Conservation (phyloP, 2,113 vertebrate species). For the Mixornis gularis region DNA sequence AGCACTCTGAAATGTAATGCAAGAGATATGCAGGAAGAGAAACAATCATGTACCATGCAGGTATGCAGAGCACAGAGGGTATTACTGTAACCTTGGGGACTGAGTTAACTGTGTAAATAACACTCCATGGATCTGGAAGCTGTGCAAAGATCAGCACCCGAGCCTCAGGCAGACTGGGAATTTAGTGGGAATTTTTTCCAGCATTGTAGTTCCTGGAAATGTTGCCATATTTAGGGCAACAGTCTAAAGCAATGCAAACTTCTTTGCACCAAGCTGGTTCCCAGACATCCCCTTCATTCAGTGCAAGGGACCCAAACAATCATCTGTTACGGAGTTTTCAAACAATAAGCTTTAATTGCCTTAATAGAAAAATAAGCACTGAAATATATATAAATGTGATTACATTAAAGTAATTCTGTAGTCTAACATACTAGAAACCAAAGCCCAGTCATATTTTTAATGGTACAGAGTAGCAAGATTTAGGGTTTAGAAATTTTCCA, state of each 20-base stretch:
- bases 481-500: conserved; percentile 10
- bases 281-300: conserved; percentile 7
- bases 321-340: conserved; percentile 57
- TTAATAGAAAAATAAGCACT: conserved; percentile 69
- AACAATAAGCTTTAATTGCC: conserved; percentile 68
- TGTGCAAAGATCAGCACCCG: neutral
- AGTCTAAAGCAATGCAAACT: neutral
- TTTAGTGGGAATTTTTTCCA: neutral
- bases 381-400: conserved; percentile 68
- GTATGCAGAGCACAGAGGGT: neutral
- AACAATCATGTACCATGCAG: accelerated
- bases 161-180: neutral
- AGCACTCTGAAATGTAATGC: neutral
- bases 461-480: conserved; percentile 44
- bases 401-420: conserved; percentile 64
- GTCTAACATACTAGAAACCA: conserved; percentile 57
- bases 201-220: neutral
- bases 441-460: conserved; percentile 39
- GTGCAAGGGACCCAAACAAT: conserved; percentile 55
- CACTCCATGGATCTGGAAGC: neutral
- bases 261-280: neutral
- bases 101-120: neutral
- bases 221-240: neutral
- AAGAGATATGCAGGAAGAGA: neutral
- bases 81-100: neutral